These are phyloP conservation scores for Epistrophe grossulariae DNA, from an alignment of 2,888 invertebrate species.

Conservation along the genomic window DNA sequence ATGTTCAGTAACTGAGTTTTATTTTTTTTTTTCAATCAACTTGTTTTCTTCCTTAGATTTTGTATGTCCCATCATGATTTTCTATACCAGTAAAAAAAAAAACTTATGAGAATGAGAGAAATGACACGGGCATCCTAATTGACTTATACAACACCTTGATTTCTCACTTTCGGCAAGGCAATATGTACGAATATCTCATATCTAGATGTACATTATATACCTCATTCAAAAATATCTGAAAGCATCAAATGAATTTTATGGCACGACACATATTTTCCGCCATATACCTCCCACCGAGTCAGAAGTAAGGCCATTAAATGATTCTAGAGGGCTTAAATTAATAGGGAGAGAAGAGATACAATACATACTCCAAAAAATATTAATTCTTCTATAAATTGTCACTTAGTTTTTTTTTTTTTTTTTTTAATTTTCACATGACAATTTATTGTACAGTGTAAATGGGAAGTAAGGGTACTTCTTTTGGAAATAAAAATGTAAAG, in stretches of 20 bases:
- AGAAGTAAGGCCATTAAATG: neutral
- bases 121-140: slow-evolving; percentile 22
- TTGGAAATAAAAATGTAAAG: neutral
- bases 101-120: slow-evolving; percentile 2
- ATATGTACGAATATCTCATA: neutral
- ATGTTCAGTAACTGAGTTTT: neutral
- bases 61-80: too few relatives aligned
- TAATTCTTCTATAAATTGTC: slow-evolving; percentile 11
- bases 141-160: slow-evolving; percentile 22
- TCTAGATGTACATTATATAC: neutral
- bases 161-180: slow-evolving; percentile 6
- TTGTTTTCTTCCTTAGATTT: neutral
- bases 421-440: slow-evolving; percentile 11
- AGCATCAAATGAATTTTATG: slow-evolving; percentile 3
- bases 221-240: neutral
- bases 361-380: neutral
- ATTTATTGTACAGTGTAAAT: neutral
- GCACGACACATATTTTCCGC: neutral
- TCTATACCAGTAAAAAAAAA: neutral
- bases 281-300: too few relatives aligned
- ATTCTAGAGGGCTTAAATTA: neutral
- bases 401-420: slow-evolving; percentile 22
- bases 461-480: neutral
- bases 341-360: neutral
- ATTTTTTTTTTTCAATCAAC: neutral